These are phyloP conservation scores for Perizoma affinitatum DNA, from an alignment of 2,888 invertebrate genomes.

Conservation along the genomic window DNA sequence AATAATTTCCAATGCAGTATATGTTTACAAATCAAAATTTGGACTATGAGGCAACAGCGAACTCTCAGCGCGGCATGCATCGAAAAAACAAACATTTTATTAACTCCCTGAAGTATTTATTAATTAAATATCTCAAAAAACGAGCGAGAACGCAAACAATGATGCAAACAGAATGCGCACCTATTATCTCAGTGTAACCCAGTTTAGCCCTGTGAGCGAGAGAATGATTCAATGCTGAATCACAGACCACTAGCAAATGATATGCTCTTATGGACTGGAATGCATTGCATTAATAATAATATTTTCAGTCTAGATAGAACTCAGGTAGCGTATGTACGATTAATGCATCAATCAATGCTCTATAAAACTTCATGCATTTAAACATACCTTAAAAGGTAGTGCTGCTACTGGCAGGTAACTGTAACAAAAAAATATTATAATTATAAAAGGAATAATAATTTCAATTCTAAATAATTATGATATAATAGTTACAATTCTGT, in stretches of 20 bases:
- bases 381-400: slow-evolving; percentile 40
- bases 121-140: slow-evolving; percentile 49
- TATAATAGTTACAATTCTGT: too few species aligned
- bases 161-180: slow-evolving; percentile 56
- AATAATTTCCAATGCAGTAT: too few species aligned
- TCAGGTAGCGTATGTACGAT: neutral
- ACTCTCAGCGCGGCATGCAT: neutral
- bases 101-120: slow-evolving; percentile 48
- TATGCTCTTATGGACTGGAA: slow-evolving; percentile 1
- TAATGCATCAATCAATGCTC: slow-evolving; percentile 1
- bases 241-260: slow-evolving; percentile 49
- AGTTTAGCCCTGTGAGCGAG: slow-evolving; percentile 56
- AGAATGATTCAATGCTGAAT: slow-evolving; percentile 59
- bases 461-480: too few species aligned
- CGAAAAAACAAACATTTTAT: slow-evolving; percentile 31
- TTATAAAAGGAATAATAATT: too few species aligned
- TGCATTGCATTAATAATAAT: neutral
- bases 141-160: slow-evolving; percentile 62
- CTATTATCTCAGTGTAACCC: slow-evolving; percentile 69
- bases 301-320: neutral
- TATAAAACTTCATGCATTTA: neutral
- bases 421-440: slow-evolving; percentile 45
- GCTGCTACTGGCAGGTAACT: slow-evolving; percentile 43
- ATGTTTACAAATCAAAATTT: neutral
- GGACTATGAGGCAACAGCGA: slow-evolving; percentile 6